Base-by-base conservation (phyloP, 2,797 vertebrate species). In the Glossophaga mutica region DNA sequence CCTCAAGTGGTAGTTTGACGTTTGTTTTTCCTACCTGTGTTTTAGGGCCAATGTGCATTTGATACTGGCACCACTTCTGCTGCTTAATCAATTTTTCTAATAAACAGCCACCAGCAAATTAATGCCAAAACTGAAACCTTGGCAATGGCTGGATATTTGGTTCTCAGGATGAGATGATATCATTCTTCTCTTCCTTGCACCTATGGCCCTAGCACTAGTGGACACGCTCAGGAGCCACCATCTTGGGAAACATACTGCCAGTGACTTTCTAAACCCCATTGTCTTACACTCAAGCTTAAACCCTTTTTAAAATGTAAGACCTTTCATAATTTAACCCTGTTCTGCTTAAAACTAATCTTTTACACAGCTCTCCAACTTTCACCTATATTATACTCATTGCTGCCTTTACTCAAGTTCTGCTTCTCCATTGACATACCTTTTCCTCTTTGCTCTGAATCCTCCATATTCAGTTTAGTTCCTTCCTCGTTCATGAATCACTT, bases 21-120 rank as follows among this genome's bases (percentile, higher is more conserved):
- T 91, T 85, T 84, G 37, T 74, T 91, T 90, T 93, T 87, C 59
- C 73, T 73, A 74, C 42, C 44, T 94, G 14, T 73, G 9, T 81
- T 85, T 94, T 67, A 78, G 11, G 44, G 39, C n/a, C 86, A 74
- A 39, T 44, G 10, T 50, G 1, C 57, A 44, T 19, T 84, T 95
- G 34, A 82, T 79, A 65, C 52, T 90, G 71, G 39, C 7, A 90
- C 22, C 46, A 67, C 11, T 37, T 82, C 19, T 29, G 11, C 32
- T 91, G 11, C 74, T 48, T 78, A 83, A 93, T 78, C 16, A 22
- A 9, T 89, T 87, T 90, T 57, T 88, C 19, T 77, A 82, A 50
- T 77, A 77, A 93, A 90, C 42, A 46, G 15, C 46, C 59, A 82
- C 42, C 46, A 95, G 37, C 4, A 77, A 93, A 81, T 88, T 39